These are phyloP conservation scores for Margaritifera margaritifera DNA, from an alignment of 2,888 invertebrate genomes.

Conservation along the genomic window DNA sequence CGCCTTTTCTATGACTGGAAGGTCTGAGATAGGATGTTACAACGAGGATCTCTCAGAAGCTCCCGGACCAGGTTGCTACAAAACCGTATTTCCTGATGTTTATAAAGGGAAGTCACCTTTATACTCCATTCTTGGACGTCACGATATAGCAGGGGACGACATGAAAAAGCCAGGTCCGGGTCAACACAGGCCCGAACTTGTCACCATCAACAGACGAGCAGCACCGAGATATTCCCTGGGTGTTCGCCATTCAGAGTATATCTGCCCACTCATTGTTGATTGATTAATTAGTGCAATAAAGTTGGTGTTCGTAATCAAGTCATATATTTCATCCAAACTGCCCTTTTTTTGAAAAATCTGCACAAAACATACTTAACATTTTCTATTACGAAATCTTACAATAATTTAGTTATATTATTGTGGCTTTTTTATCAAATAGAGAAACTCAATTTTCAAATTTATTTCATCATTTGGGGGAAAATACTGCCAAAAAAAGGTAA, in stretches of 20 bases:
- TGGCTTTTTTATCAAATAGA: too few species aligned
- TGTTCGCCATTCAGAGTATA: slow-evolving; percentile 72
- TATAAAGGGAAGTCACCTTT: slow-evolving; percentile 80
- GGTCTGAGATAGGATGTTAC: slow-evolving; percentile 74
- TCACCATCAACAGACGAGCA: slow-evolving; percentile 72
- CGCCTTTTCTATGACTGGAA: slow-evolving; percentile 88
- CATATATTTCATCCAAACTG: too few species aligned
- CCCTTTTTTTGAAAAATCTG: too few species aligned
- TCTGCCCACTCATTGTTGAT: slow-evolving; percentile 59
- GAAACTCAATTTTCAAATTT: too few species aligned
- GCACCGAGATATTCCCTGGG: slow-evolving; percentile 72
- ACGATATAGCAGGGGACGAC: slow-evolving; percentile 83
- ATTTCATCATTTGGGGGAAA: too few species aligned
- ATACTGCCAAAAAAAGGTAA: too few species aligned
- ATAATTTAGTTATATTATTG: too few species aligned
- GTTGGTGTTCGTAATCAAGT: too few species aligned
- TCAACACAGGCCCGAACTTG: slow-evolving; percentile 95
- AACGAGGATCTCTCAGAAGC: slow-evolving; percentile 60
- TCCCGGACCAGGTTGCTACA: slow-evolving; percentile 85
- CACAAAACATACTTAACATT: too few species aligned
- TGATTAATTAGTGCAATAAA: too few species aligned
- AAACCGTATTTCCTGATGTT: slow-evolving; percentile 78
- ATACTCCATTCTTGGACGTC: slow-evolving; percentile 88
- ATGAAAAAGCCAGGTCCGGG: slow-evolving; percentile 91
- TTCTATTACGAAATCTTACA: too few species aligned